Conservation (phyloP, 1,140 invertebrate genomes). For the Camponotus vicinus region DNA sequence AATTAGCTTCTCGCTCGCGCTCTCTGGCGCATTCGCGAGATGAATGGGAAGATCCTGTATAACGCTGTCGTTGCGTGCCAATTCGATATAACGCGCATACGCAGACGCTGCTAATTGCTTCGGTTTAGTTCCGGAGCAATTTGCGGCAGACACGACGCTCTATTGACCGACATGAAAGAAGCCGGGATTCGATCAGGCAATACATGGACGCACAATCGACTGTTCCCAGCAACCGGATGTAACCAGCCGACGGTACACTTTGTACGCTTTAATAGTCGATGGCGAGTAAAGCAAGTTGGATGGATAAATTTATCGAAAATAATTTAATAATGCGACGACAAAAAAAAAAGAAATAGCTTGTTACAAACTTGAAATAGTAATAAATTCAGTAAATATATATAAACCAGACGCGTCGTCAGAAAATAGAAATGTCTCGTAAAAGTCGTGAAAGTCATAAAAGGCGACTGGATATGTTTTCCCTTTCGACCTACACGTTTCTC, state of each 20-base stretch:
- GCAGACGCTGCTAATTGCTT: slow-evolving; percentile 45
- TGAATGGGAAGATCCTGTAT: slow-evolving; percentile 2
- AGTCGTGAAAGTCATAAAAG: neutral
- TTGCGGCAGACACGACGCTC: slow-evolving; percentile 13
- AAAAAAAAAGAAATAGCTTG: neutral
- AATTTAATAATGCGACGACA: neutral
- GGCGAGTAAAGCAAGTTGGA: neutral
- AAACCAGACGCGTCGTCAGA: neutral
- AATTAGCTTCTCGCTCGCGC: slow-evolving; percentile 60
- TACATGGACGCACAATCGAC: slow-evolving; percentile 8
- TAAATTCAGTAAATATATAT: neutral
- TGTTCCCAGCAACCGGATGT: slow-evolving; percentile 39
- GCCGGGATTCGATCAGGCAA: slow-evolving; percentile 2
- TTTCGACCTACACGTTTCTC: too few species aligned
- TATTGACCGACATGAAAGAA: slow-evolving; percentile 56
- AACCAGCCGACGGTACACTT: slow-evolving; percentile 41
- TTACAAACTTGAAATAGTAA: neutral
- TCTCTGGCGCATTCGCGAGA: slow-evolving; percentile 4
- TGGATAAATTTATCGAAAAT: neutral
- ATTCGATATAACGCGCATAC: slow-evolving; percentile 36
- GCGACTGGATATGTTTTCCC: too few species aligned
- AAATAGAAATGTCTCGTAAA: neutral
- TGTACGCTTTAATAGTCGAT: slow-evolving; percentile 24
- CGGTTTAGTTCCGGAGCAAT: slow-evolving; percentile 44
- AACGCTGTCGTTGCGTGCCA: slow-evolving; percentile 6